Conservation (phyloP, 2,113 vertebrate genomes). For the Tylochromis polylepis region DNA sequence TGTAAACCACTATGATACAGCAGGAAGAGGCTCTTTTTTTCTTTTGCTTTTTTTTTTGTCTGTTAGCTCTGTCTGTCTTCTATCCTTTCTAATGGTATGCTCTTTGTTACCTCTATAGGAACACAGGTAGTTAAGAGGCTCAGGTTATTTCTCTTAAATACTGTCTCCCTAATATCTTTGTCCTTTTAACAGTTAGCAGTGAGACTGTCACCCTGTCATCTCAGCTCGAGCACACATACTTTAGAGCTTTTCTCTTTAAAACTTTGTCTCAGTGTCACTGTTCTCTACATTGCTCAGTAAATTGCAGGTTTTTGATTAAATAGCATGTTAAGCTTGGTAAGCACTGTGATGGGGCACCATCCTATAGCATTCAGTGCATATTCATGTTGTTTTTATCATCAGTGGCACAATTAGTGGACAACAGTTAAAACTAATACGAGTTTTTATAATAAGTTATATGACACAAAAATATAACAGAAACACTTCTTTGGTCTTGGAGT, state of each 20-base stretch:
- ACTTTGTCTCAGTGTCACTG: neutral
- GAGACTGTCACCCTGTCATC: conserved; percentile 51
- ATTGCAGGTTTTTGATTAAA: conserved; percentile 18
- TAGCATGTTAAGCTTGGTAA: neutral
- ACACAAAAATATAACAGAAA: neutral
- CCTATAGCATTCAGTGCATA: neutral
- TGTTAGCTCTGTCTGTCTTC: conserved; percentile 42
- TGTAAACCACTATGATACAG: conserved; percentile 30
- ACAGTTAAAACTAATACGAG: neutral
- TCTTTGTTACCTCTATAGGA: conserved; percentile 3
- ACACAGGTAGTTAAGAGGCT: conserved; percentile 54
- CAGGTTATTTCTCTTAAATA: conserved; percentile 41
- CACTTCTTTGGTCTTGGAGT: neutral
- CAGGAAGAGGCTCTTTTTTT: conserved; percentile 4
- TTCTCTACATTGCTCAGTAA: neutral
- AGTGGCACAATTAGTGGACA: neutral
- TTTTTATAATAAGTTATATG: neutral
- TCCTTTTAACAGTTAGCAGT: neutral
- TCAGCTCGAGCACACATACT: conserved; percentile 33
- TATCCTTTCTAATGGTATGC: conserved; percentile 45
- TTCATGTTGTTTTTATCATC: neutral
- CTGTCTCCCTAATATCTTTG: neutral
- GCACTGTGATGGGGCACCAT: neutral
- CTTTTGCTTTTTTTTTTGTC: neutral
- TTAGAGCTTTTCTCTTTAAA: conserved; percentile 49